phyloP scores from a whole-genome alignment of 2,888 invertebrate genomes.

The Drosophila niveifrons region DNA sequence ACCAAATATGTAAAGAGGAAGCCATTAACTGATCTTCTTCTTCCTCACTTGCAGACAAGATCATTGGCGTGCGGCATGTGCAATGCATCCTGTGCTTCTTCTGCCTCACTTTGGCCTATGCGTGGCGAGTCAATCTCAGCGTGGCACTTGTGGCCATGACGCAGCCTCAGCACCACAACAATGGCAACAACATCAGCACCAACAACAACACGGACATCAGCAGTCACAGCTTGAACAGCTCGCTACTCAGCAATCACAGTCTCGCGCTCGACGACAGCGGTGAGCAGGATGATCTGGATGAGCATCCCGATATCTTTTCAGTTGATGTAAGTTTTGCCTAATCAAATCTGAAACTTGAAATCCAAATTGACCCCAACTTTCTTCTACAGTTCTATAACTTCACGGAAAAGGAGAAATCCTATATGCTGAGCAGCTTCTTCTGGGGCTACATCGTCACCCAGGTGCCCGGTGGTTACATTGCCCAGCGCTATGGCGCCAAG shows the following conservation, averaged over 20 bases:
- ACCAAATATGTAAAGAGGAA: neutral
- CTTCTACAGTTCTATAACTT: slow-evolving; percentile 87
- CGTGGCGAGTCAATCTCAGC: slow-evolving; percentile 89
- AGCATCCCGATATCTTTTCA: neutral
- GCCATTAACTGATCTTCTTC: neutral
- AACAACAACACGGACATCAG: slow-evolving; percentile 15
- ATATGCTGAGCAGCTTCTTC: slow-evolving; percentile 89
- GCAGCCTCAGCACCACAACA: slow-evolving; percentile 57
- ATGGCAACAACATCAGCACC: slow-evolving; percentile 34
- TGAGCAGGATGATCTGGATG: neutral
- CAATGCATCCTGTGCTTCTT: slow-evolving; percentile 88
- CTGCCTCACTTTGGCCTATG: slow-evolving; percentile 88
- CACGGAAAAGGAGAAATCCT: slow-evolving; percentile 86
- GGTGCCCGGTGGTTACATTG: slow-evolving; percentile 89
- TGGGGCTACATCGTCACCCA: slow-evolving; percentile 89
- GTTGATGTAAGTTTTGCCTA: slow-evolving; percentile 23
- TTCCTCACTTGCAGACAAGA: slow-evolving; percentile 70
- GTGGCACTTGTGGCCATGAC: slow-evolving; percentile 92
- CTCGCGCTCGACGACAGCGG: slow-evolving; percentile 1
- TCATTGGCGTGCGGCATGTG: slow-evolving; percentile 88
- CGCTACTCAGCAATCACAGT: slow-evolving; percentile 12
- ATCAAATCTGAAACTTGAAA: neutral
- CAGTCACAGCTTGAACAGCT: slow-evolving; percentile 20
- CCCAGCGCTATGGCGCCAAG: slow-evolving; percentile 90
- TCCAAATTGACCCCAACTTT: no score